Conservation (phyloP, 2,113 vertebrate species). For the Pleuronectes platessa region DNA sequence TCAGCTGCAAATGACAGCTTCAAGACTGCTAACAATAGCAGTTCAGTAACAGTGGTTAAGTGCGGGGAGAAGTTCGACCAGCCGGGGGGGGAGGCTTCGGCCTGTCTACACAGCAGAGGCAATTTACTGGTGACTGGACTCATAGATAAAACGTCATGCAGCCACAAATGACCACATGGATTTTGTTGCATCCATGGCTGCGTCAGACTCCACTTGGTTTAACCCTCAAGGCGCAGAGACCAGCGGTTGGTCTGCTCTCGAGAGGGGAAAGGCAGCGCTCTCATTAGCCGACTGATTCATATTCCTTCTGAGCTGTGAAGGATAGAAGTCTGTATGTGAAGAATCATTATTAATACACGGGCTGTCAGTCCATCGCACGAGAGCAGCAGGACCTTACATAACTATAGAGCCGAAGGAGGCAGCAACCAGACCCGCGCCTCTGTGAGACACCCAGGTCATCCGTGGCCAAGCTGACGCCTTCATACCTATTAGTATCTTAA, state of each 20-base stretch:
- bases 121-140: conserved; percentile 79
- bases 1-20: conserved; percentile 80
- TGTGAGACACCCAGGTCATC: conserved; percentile 47
- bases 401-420: conserved; percentile 42
- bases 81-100: conserved; percentile 15
- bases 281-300: conserved; percentile 77
- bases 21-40: conserved; percentile 83
- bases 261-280: conserved; percentile 63
- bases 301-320: conserved; percentile 73
- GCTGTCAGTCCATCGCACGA: conserved; percentile 67
- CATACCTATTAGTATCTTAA: conserved; percentile 70
- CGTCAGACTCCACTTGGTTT: conserved; percentile 64
- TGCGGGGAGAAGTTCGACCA: conserved; percentile 41
- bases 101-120: conserved; percentile 63
- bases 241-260: conserved; percentile 58
- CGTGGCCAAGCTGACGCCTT: conserved; percentile 44
- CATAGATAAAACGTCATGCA: conserved; percentile 71
- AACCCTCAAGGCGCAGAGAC: conserved; percentile 53
- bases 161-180: conserved; percentile 78
- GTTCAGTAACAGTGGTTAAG: conserved; percentile 71
- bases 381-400: conserved; percentile 72
- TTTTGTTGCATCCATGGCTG: conserved; percentile 67
- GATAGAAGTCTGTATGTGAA: conserved; percentile 69
- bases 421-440: conserved; percentile 38
- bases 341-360: conserved; percentile 79